phyloP scores from a whole-genome alignment of 2,888 invertebrate genomes.

The Melanchra persicariae region DNA sequence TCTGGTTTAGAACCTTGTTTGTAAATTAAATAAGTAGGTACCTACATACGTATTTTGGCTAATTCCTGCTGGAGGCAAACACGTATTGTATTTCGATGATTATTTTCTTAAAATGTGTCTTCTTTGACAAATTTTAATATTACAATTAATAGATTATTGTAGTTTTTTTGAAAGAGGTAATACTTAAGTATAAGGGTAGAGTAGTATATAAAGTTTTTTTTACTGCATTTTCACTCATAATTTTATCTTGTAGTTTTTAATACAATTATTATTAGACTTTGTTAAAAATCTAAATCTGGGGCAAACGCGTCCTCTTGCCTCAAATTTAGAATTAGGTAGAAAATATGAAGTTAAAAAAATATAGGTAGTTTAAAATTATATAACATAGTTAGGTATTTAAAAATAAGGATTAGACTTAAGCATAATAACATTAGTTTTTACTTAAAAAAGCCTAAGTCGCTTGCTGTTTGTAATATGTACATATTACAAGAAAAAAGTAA shows the following conservation, averaged over 20 bases:
- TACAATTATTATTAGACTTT: conserved; percentile 1
- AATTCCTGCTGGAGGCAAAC: conserved; percentile 37
- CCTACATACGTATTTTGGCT: background rate
- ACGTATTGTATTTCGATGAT: background rate
- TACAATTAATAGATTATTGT: background rate
- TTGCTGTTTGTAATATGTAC: conserved; percentile 73
- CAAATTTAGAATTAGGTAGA: conserved; percentile 70
- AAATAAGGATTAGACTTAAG: conserved; percentile 34
- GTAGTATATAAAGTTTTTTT: conserved; percentile 64
- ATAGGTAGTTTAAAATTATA: background rate
- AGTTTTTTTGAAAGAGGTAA: background rate
- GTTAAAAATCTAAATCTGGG: conserved; percentile 75
- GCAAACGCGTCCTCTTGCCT: conserved; percentile 89
- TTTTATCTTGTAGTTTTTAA: conserved; percentile 43
- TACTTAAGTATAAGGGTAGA: conserved; percentile 5
- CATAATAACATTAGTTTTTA: conserved; percentile 35
- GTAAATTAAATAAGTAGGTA: background rate
- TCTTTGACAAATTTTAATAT: conserved; percentile 1
- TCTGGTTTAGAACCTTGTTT: background rate
- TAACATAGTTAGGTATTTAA: background rate
- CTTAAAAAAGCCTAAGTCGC: conserved; percentile 13
- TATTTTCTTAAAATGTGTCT: background rate
- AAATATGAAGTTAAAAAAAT: conserved; percentile 3
- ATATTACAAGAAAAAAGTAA: conserved; percentile 69
- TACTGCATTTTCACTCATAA: conserved; percentile 85